phyloP scores from a whole-genome alignment of 2,113 vertebrate species.

The Sphaerodactylus townsendi region DNA sequence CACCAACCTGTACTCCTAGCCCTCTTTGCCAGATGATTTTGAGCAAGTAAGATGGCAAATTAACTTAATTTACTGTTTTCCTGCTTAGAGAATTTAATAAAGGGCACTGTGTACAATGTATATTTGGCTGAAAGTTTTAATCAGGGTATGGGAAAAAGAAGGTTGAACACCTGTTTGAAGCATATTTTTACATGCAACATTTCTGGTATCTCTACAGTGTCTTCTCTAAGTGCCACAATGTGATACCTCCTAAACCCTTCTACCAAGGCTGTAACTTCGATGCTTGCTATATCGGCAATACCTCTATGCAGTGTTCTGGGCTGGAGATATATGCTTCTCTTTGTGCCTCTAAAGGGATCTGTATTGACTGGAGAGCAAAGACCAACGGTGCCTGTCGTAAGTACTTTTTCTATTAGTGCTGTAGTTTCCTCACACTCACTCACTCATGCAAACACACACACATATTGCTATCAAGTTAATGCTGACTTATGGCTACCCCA shows the following conservation, averaged over 20 bases:
- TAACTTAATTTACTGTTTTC: not conserved
- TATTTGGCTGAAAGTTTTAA: not conserved
- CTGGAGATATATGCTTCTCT: conserved; percentile 84
- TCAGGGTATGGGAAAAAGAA: not conserved
- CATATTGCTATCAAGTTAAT: no score
- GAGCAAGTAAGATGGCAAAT: conserved; percentile 76
- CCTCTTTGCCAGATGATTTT: conserved; percentile 78
- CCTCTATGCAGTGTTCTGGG: conserved; percentile 71
- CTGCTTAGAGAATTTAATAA: not conserved
- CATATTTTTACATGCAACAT: not conserved
- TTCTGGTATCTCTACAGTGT: conserved; percentile 66
- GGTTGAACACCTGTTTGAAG: not conserved
- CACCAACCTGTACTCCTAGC: rapidly evolving
- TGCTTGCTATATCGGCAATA: conserved; percentile 56
- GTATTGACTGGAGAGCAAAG: conserved; percentile 83
- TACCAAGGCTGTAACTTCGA: conserved; percentile 77
- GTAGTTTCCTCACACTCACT: no score
- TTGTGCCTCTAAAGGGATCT: conserved; percentile 77
- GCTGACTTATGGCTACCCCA: no score
- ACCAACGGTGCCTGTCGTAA: conserved; percentile 82
- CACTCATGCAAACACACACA: no score
- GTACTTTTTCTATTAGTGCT: conserved; percentile 37
- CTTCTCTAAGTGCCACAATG: conserved; percentile 74
- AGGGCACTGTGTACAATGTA: no score
- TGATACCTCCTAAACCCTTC: conserved; percentile 72